Percentiles rank a stretch among this genome's conserved stretches.
Conservation (phyloP, 2,113 vertebrate species). For the Ictalurus punctatus region DNA sequence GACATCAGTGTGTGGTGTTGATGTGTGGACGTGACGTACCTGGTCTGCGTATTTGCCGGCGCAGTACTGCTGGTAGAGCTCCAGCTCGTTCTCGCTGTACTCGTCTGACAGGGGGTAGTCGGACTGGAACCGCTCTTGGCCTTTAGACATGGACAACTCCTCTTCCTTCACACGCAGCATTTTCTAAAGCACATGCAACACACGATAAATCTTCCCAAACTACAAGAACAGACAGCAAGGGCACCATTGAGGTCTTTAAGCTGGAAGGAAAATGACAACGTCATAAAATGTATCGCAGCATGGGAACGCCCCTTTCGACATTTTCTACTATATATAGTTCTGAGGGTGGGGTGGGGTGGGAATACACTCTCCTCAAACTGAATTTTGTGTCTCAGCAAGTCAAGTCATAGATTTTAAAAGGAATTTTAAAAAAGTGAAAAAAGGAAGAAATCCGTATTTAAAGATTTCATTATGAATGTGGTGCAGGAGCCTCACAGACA, state of each 20-base stretch:
- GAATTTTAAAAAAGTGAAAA: not conserved
- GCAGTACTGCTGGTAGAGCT: conserved; percentile 86
- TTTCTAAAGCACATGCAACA: conserved; percentile 71
- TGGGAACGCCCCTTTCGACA: too few relatives aligned
- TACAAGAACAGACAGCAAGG: not conserved
- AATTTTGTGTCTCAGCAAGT: not conserved
- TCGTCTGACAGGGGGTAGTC: conserved; percentile 83
- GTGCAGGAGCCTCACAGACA: not conserved
- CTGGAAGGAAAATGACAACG: too few relatives aligned
- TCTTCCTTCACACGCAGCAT: conserved; percentile 88
- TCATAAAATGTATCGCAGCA: not conserved
- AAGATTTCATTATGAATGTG: not conserved
- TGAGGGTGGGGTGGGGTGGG: too few relatives aligned
- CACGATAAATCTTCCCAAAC: not conserved
- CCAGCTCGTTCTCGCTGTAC: conserved; percentile 81
- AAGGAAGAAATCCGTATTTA: not conserved
- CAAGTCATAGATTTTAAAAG: not conserved
- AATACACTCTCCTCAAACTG: not conserved
- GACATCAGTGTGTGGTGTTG: not conserved
- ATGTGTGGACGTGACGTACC: conserved; percentile 56
- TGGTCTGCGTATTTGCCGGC: conserved; percentile 74
- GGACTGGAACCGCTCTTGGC: conserved; percentile 76
- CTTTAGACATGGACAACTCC: conserved; percentile 73
- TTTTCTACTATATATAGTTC: not conserved
- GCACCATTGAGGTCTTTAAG: not conserved